phyloP scores from a whole-genome alignment of 2,888 invertebrate genomes.

The Cyclophora punctaria region DNA sequence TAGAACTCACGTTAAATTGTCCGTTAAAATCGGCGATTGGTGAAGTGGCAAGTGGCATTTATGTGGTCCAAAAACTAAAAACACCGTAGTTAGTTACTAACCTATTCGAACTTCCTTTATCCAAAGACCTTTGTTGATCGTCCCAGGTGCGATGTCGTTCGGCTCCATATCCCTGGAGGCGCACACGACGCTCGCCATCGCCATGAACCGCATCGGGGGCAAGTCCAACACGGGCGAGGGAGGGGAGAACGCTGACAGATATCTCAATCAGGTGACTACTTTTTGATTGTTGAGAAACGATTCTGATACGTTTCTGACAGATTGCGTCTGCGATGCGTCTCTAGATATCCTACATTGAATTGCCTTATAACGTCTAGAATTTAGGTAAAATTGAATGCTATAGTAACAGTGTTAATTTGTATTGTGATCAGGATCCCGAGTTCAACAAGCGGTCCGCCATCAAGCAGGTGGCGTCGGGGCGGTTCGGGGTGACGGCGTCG shows the following conservation, averaged over 20 bases:
- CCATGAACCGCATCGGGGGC: constrained; percentile 97
- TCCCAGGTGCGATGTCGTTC: constrained; percentile 93
- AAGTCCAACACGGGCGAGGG: constrained; percentile 99
- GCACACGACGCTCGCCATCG: constrained; percentile 94
- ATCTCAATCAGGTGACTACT: constrained; percentile 74
- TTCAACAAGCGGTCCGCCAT: constrained; percentile 94
- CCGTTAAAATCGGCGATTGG: no score
- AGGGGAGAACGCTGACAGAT: constrained; percentile 88
- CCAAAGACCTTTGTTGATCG: neutral
- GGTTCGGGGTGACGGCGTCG: constrained; percentile 98
- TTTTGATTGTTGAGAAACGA: neutral
- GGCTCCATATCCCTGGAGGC: constrained; percentile 98
- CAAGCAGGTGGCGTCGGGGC: constrained; percentile 98
- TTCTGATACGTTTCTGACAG: no score
- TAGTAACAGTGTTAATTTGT: no score
- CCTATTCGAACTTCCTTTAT: no score
- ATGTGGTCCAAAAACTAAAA: no score
- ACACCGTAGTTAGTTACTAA: no score
- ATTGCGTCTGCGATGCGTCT: no score
- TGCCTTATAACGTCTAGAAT: no score
- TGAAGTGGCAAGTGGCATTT: no score
- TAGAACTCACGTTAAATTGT: no score
- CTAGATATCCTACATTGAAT: no score
- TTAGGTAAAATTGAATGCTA: no score
- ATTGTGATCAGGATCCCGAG: constrained; percentile 78